Base-by-base conservation (phyloP, 1,140 invertebrate genomes). In the Tyrophagus putrescentiae region DNA sequence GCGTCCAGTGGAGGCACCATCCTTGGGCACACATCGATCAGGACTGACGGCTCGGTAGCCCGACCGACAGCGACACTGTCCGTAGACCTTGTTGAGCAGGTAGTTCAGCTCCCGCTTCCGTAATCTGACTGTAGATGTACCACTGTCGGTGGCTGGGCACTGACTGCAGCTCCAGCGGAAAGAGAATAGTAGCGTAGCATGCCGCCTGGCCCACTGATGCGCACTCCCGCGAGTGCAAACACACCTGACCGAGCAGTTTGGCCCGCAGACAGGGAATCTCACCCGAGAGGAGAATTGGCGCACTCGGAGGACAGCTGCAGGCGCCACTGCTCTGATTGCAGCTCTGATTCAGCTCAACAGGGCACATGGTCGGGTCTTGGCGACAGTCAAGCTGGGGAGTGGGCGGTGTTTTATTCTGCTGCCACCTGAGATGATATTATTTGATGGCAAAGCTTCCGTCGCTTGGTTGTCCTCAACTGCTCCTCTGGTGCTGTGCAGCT, bases 31-130 rank as follows among this genome's bases (percentile, higher is more conserved):
- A 54, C 52, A 54, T 54, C 25, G 27, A 1, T 13, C 4, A 13
- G 2, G 13, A 2, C 3, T 29, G 9, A 3, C 3, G 21, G 52
- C 52, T 31, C 28, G 52, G 39, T 18, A 54, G 13, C 52, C 52
- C n/a, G n/a, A 9, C 27, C 39, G 11, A 25, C 52, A 54, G 1
- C 52, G 1, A 54, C 52, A 54, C 3, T 27, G 25, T 1, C 52
- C 52, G 27, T 54, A 54, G 11, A 54, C 13, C 39, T 54, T 54
- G 28, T 54, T 54, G 3, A 54, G 28, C 52, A 54, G 25, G 27
- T 54, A 54, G 25, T 31, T 54, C 52, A 54, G n/a, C n/a, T 54
- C 52, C 3, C 39, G n/a, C 25, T 16, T 54, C 27, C 16, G 13
- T 13, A 33, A 54, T 54, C 27, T 54, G 13, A 33, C 25, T 54